Conservation (phyloP, 2,797 vertebrate genomes). For the Pteropus rufus region DNA sequence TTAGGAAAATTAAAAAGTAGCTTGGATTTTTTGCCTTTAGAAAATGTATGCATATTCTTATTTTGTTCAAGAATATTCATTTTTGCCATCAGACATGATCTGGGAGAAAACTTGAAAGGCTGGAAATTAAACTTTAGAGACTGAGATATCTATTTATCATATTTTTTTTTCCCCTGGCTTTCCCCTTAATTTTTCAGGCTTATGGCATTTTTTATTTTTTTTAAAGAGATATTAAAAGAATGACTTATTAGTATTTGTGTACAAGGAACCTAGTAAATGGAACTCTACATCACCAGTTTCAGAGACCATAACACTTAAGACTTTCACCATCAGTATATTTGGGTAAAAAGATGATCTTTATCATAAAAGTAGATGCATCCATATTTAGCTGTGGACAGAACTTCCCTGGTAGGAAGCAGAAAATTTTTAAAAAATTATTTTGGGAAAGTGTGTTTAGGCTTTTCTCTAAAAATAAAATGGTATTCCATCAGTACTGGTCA, state of each 20-base stretch:
- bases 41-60: neutral
- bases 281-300: neutral
- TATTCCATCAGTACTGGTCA: slow-evolving; percentile 35
- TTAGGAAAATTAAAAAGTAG: neutral
- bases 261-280: neutral
- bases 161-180: slow-evolving; percentile 19
- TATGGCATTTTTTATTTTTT: slow-evolving; percentile 5
- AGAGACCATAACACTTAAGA: neutral
- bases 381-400: neutral
- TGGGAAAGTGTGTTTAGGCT: slow-evolving; percentile 1
- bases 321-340: neutral
- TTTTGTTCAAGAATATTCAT: slow-evolving; percentile 23
- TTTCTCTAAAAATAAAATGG: slow-evolving; percentile 58
- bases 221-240: neutral
- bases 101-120: neutral
- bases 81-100: neutral
- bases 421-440: neutral
- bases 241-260: neutral
- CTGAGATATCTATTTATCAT: neutral
- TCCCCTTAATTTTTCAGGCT: neutral
- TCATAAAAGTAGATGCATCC: neutral
- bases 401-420: neutral
- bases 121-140: neutral
- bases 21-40: neutral
- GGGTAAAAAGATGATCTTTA: neutral